phyloP scores from a whole-genome alignment of 2,797 vertebrate genomes.

The Periophthalmus magnuspinnatus region DNA sequence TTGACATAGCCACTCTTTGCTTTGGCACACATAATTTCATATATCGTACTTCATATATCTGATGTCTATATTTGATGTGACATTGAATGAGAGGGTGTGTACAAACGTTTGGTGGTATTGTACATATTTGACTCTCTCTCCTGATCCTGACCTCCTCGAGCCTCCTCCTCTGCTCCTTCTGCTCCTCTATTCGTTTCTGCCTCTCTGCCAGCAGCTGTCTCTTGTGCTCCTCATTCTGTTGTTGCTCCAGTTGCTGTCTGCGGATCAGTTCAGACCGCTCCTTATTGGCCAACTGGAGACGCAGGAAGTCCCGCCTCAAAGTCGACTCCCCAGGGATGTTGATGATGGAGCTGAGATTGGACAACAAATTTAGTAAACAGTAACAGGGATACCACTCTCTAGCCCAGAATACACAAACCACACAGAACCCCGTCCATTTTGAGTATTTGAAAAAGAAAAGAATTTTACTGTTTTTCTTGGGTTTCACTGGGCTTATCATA shows the following conservation, averaged over 20 bases:
- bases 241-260: slow-evolving; percentile 95
- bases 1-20: too few species aligned
- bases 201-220: slow-evolving; percentile 93
- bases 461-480: too few species aligned
- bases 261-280: slow-evolving; percentile 94
- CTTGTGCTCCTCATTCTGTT: slow-evolving; percentile 98
- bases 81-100: too few species aligned
- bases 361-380: not conserved
- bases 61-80: too few species aligned
- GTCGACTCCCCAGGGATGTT: slow-evolving; percentile 97
- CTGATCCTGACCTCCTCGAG: slow-evolving; percentile 87
- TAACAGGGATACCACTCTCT: not conserved
- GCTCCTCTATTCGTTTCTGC: slow-evolving; percentile 98
- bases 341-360: slow-evolving; percentile 87
- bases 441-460: too few species aligned
- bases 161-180: slow-evolving; percentile 93
- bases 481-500: too few species aligned
- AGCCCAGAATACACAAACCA: too few species aligned
- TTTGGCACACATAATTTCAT: too few species aligned
- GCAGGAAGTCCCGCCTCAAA: slow-evolving; percentile 92
- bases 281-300: slow-evolving; percentile 96
- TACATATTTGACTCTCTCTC: not conserved
- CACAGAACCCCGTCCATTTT: too few species aligned
- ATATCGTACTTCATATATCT: too few species aligned
- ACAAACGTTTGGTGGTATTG: too few species aligned